Percentiles rank a stretch among this genome's conserved stretches.
phyloP scores from a whole-genome alignment of 2,113 vertebrate species.

The Nycticorax nycticorax region DNA sequence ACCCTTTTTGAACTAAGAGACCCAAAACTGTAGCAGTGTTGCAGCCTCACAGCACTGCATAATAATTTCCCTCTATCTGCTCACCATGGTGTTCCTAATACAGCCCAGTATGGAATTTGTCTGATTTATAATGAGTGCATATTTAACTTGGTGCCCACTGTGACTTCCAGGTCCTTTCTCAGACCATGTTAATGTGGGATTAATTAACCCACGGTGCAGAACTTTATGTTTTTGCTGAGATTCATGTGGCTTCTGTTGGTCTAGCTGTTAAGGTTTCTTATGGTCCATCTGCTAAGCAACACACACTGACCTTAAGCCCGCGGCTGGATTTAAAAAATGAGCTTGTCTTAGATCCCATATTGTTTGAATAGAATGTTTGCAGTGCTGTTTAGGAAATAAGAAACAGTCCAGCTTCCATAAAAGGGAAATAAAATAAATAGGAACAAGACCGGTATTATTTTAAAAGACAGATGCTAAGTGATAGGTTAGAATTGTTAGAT shows the following conservation, averaged over 20 bases:
- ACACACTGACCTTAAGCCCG: background rate
- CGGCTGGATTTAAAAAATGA: background rate
- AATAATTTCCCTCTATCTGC: background rate
- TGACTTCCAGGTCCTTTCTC: background rate
- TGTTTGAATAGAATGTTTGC: background rate
- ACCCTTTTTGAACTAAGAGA: background rate
- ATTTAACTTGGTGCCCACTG: background rate
- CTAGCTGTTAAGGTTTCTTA: background rate
- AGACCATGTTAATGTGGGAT: background rate
- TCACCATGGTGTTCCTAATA: background rate
- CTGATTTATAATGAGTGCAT: background rate
- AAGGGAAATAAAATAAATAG: background rate
- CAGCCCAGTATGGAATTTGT: background rate
- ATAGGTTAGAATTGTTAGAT: background rate
- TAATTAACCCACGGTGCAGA: background rate
- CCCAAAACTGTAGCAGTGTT: background rate
- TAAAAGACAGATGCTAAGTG: background rate
- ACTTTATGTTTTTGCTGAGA: background rate
- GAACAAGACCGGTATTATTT: background rate
- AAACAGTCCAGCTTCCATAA: background rate
- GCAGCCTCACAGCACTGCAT: background rate
- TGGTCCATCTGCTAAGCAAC: background rate
- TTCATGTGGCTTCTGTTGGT: background rate
- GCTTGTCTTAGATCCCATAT: background rate
- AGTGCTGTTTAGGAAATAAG: background rate